A percentile compares a stretch with the other conserved stretches of the same genome.
Conservation (phyloP, 2,888 invertebrate species). For the Bedellia somnulentella region DNA sequence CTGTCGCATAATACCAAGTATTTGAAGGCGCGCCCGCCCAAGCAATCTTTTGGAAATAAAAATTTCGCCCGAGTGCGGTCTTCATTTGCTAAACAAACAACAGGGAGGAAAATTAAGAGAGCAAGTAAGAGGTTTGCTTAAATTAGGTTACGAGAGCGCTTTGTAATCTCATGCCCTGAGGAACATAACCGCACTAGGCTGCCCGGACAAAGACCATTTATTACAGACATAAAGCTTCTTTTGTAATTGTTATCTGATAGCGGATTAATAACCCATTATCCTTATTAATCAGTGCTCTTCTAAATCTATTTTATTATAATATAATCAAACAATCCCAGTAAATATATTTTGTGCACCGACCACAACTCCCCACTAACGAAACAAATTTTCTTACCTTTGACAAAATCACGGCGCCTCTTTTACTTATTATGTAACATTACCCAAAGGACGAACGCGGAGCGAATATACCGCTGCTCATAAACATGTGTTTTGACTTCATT, state of each 20-base stretch:
- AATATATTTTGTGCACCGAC: constrained; percentile 31
- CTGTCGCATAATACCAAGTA: background rate
- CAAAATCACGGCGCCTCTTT: constrained; percentile 46
- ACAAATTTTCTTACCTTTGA: constrained; percentile 62
- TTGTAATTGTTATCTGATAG: too few species aligned
- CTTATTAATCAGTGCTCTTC: background rate
- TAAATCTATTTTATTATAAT: constrained; percentile 7
- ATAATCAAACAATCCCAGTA: constrained; percentile 11
- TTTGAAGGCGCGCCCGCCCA: too few species aligned
- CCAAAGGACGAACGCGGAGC: constrained; percentile 49
- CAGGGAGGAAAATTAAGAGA: constrained; percentile 54
- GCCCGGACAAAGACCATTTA: too few species aligned
- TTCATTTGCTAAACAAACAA: constrained; percentile 46
- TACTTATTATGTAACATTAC: constrained; percentile 57
- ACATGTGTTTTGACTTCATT: constrained; percentile 20
- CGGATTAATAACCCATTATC: too few species aligned
- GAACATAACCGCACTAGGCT: background rate
- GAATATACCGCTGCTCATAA: constrained; percentile 27
- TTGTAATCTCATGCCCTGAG: too few species aligned
- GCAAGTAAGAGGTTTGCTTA: constrained; percentile 40
- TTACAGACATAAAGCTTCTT: too few species aligned
- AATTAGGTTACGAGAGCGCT: constrained; percentile 44
- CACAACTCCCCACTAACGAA: constrained; percentile 52
- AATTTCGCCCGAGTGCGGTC: constrained; percentile 25
- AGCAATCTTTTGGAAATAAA: too few species aligned